Evolutionary conservation across 2,797 vertebrate species (phyloP).

Genomic region (Morus bassanus): DNA sequence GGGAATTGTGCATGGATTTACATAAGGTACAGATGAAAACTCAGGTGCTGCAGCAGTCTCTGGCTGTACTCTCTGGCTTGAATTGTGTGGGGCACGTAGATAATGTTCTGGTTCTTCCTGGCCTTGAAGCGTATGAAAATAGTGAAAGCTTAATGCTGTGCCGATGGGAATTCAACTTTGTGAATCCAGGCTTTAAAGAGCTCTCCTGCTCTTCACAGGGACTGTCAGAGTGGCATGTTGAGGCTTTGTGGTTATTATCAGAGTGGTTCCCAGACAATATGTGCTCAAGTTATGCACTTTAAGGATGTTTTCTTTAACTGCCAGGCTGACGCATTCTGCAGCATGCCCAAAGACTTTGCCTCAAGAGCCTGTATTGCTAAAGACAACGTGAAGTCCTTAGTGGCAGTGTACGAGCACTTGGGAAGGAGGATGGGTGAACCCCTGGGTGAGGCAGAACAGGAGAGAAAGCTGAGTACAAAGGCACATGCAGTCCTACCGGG

Average conservation of each 20-base stretch:
- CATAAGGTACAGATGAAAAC: neutral
- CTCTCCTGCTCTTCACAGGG: neutral
- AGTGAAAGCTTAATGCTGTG: neutral
- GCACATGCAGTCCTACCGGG: rapidly evolving
- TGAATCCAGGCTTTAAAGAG: slow-evolving; percentile 30
- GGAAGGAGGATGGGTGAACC: neutral
- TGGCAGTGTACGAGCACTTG: neutral
- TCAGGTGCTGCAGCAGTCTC: neutral
- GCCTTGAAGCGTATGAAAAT: neutral
- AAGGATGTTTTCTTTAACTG: neutral
- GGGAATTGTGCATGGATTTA: neutral
- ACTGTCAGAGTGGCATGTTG: neutral
- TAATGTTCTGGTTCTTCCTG: neutral
- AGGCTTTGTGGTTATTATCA: slow-evolving; percentile 13
- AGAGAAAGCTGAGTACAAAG: neutral
- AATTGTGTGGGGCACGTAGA: neutral
- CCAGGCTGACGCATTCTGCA: neutral
- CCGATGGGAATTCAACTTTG: neutral
- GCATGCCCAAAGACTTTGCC: neutral
- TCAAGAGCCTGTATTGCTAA: neutral
- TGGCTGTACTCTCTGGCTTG: neutral
- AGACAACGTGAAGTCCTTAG: neutral
- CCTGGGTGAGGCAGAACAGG: neutral
- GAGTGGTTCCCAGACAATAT: neutral
- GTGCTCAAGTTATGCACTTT: neutral